Base-by-base conservation (phyloP, 2,888 invertebrate species). In the Apodemia hepburni region DNA sequence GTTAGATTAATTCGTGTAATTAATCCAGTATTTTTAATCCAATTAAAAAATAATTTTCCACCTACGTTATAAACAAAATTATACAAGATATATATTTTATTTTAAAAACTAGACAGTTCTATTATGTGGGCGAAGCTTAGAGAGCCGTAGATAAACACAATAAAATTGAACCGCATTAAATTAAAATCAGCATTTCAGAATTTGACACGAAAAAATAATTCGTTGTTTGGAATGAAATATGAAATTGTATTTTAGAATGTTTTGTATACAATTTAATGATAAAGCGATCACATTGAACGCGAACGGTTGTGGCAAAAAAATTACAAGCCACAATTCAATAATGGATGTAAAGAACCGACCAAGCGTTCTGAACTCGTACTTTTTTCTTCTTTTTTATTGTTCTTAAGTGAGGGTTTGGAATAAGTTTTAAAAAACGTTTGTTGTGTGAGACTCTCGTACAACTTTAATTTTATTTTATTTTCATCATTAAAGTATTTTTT, bases 221-320 rank as follows among this genome's bases (percentile, higher is more conserved):
- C 11, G 11, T 54, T 6, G 9, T 27, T 45, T 54, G 27, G 15
- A 54, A 5, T 27, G 27, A 54, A 45, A 54, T 54, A 54, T 54
- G 5, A 12, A 54, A 69, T 66, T 70, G 61, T 66, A 60, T 67
- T 68, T 70, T 70, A 67, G 62, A 58, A 58, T 58, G 45, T 62
- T 62, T 58, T 62, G 61, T 58, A 22, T 49, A 35, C 33, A 58
- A 18, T 18, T 18, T 29, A 58, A 47, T 47, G 45, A 58, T 57
- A 58, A 15, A 62, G 5, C 33, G 38, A 61, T 61, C 51, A 7
- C 35, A 12, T 27, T 54, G 51, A 12, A 54, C 18, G 11, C 27
- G 27, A 9, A 0, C 6, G 15, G 12, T 54, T 27, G 15, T 42
- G 11, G 15, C 22, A 27, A 54, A 54, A 49, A 54, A 22, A 22